Evolutionary conservation across 2,888 invertebrate genomes (phyloP), one percentile per base, ranked within the genome.

Genomic region (Geophilus truncorum): DNA sequence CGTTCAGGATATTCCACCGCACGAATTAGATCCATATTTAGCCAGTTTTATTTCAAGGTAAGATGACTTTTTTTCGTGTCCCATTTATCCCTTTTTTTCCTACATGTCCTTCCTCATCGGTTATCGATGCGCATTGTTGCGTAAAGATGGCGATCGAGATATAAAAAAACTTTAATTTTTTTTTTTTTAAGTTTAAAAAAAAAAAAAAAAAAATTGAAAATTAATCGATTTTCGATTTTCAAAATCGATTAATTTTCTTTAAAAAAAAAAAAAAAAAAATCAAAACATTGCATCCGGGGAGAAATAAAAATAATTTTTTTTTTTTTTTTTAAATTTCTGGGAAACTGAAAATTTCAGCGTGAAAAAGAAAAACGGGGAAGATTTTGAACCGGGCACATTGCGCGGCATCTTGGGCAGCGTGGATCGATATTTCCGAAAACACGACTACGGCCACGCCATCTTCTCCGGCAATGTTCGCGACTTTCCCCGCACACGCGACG

Each of bases 341-440:
- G 6, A 40, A 12, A 3, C 12, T 15, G 5, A 2, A 40, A 9
- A 15, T 18, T 30, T 21, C n/a, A 57, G 70, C 21, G 81, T 79
- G 18, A 81, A 81, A 40, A 79, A 79, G 57, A 81, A 81, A 79
- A 79, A 81, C 45, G 81, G 81, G n/a, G 79, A 79, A 40, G 81
- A 81, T 40, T 81, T 79, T 23, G 81, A 81, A 70, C 81, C 81
- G 36, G 79, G 79, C 75, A 81, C 81, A 34, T 62, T 81, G 28
- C 78, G 81, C 28, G 81, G 81, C 81, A 81, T 81, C 79, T 75
- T 81, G 15, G 81, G 81, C 79, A 81, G 81, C 40, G 79, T 81
- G 28, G 81, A 81, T 75, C 78, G 81, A 81, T 81, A 81, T 75
- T 81, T 81, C 32, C 75, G 78, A 21, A 81, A 79, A 77, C 81